Percentiles rank a stretch among this genome's conserved stretches.
phyloP scores from a whole-genome alignment of 2,888 invertebrate species.

The Pristionchus fissidentatus region DNA sequence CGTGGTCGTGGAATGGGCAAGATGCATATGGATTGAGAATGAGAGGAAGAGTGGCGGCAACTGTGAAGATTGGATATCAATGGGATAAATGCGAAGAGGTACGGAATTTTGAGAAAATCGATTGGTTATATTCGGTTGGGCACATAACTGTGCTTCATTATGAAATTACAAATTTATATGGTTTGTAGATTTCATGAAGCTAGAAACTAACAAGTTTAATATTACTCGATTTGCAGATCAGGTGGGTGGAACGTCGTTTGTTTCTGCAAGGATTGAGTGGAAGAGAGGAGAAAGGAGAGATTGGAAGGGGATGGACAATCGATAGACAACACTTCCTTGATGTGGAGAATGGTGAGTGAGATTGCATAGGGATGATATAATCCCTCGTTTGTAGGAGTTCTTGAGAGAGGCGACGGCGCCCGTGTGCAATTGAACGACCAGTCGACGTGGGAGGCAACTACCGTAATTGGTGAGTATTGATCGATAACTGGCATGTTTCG shows the following conservation, averaged over 20 bases:
- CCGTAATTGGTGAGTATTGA: conserved; percentile 41
- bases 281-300: conserved; percentile 49
- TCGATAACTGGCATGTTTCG: neutral
- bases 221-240: conserved; percentile 80
- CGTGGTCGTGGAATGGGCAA: conserved; percentile 95
- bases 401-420: conserved; percentile 97
- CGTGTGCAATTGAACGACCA: conserved; percentile 85
- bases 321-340: conserved; percentile 99
- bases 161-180: too few relatives aligned
- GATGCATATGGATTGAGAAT: conserved; percentile 98
- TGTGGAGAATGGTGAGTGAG: conserved; percentile 88
- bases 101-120: neutral
- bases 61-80: conserved; percentile 83
- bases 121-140: too few relatives aligned
- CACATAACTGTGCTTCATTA: too few relatives aligned
- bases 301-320: conserved; percentile 87
- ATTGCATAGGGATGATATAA: neutral
- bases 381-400: conserved; percentile 82
- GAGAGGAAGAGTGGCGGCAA: conserved; percentile 93
- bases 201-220: neutral
- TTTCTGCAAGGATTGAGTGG: conserved; percentile 79
- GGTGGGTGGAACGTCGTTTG: conserved; percentile 95
- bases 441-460: conserved; percentile 32
- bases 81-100: conserved; percentile 85
- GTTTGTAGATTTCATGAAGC: neutral